These are phyloP conservation scores for Halocynthia roretzi DNA, from an alignment of 23 tunicate species.

Conservation along the genomic window DNA sequence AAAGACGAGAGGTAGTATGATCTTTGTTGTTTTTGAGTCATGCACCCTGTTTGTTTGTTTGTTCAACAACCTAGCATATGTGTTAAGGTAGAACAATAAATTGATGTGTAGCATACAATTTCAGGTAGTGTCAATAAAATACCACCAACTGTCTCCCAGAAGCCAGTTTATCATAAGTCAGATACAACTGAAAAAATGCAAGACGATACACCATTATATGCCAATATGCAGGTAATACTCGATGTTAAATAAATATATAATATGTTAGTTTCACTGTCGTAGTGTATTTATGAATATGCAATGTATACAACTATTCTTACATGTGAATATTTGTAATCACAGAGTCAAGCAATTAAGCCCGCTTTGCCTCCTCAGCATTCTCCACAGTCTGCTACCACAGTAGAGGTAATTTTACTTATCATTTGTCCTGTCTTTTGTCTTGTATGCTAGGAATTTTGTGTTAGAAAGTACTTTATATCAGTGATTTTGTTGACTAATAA, in stretches of 20 bases:
- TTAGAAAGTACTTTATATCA: too few relatives aligned
- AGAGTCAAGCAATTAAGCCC: constrained; percentile 2
- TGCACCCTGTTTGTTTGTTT: too few relatives aligned
- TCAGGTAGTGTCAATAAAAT: constrained; percentile 5
- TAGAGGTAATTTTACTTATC: constrained; percentile 1
- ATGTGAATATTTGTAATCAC: neutral
- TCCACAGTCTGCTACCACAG: neutral
- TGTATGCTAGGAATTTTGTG: neutral
- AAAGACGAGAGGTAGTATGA: too few relatives aligned
- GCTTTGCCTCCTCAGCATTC: constrained; percentile 11
- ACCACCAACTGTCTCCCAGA: neutral
- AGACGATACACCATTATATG: neutral
- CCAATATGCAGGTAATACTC: neutral
- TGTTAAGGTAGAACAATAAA: too few relatives aligned
- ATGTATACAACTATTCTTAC: neutral
- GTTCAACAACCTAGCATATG: too few relatives aligned
- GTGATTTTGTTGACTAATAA: neutral
- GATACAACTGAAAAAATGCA: neutral
- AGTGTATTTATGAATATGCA: neutral
- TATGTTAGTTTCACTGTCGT: too few relatives aligned
- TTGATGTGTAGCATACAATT: neutral
- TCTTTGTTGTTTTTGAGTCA: too few relatives aligned
- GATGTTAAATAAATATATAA: neutral
- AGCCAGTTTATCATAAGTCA: neutral
- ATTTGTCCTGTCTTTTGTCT: neutral